Conservation (phyloP, 2,113 vertebrate species). For the Atlantisia rogersi region DNA sequence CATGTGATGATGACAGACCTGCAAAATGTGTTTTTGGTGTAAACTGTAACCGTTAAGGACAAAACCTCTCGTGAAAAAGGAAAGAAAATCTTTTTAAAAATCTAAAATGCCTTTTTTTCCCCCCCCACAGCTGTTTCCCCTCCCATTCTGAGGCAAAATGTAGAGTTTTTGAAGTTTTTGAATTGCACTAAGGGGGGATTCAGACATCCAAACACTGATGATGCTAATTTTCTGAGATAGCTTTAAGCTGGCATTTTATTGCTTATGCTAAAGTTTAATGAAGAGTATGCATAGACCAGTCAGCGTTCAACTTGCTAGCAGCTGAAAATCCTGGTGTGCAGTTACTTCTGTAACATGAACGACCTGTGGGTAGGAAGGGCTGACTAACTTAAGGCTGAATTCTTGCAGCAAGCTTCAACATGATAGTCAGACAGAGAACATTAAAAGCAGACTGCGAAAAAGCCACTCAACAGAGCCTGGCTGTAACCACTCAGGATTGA, state of each 20-base stretch:
- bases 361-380: background rate
- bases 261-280: constrained; percentile 15
- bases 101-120: too few relatives aligned
- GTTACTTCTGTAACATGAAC: background rate
- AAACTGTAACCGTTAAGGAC: constrained; percentile 6
- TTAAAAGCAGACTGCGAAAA: background rate
- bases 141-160: background rate
- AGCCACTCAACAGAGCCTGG: background rate
- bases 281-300: constrained; percentile 26
- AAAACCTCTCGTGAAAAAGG: background rate
- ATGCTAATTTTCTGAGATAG: background rate
- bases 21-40: constrained; percentile 42
- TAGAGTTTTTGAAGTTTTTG: background rate
- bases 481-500: background rate
- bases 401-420: background rate
- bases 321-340: background rate
- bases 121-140: background rate
- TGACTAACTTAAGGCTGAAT: fast-evolving
- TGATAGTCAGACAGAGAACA: background rate
- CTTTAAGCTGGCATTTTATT: constrained; percentile 29
- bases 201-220: background rate
- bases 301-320: background rate
- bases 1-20: background rate
- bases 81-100: too few relatives aligned
- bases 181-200: background rate